phyloP scores from a whole-genome alignment of 2,888 invertebrate genomes.

The Sinotaia quadrata region DNA sequence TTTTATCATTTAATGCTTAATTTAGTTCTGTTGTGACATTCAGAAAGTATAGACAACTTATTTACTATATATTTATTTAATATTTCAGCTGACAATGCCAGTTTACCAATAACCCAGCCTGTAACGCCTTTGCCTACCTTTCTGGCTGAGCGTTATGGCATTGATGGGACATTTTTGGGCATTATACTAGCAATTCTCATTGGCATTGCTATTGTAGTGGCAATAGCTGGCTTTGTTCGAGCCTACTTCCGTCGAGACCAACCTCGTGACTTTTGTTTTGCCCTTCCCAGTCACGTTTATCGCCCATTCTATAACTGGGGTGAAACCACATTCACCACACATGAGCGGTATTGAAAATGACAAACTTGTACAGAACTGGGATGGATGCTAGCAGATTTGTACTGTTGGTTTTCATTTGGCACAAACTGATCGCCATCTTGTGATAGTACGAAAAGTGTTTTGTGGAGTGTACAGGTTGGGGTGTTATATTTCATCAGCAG shows the following conservation, averaged over 20 bases:
- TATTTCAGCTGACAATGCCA: constrained; percentile 30
- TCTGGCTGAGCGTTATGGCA: constrained; percentile 22
- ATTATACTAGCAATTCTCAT: constrained; percentile 39
- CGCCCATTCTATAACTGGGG: constrained; percentile 32
- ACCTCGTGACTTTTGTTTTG: constrained; percentile 46
- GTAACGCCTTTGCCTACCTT: not conserved
- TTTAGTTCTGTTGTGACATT: too few relatives aligned
- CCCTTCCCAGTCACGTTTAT: constrained; percentile 34
- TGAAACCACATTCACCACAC: constrained; percentile 35
- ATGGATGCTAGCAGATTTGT: too few relatives aligned
- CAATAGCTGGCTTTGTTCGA: constrained; percentile 31
- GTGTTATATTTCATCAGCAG: too few relatives aligned
- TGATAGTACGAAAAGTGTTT: too few relatives aligned
- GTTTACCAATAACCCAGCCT: constrained; percentile 1
- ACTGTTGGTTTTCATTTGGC: too few relatives aligned
- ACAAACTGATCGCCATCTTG: too few relatives aligned
- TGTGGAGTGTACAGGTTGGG: too few relatives aligned
- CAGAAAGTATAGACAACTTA: too few relatives aligned
- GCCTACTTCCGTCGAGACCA: constrained; percentile 27
- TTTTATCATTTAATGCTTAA: too few relatives aligned
- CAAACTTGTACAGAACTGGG: too few relatives aligned
- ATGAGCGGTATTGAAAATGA: constrained; percentile 36
- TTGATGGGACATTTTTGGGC: constrained; percentile 36
- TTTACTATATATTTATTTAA: too few relatives aligned
- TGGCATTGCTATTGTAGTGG: constrained; percentile 34